A percentile compares a stretch with the other conserved stretches of the same genome.
phyloP scores from a whole-genome alignment of 1,140 invertebrate species.

The Drosophila carrolli region DNA sequence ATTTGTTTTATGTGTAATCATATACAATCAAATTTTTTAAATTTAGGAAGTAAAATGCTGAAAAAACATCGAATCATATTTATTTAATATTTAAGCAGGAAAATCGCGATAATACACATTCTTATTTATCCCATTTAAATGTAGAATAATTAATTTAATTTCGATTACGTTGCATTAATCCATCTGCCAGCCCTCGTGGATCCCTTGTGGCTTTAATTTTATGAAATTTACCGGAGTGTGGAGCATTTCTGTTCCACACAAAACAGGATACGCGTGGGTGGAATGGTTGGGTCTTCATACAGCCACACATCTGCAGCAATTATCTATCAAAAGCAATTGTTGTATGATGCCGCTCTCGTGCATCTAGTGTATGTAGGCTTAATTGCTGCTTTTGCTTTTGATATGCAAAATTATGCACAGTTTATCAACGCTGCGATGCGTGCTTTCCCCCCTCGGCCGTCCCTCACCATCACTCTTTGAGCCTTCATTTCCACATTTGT shows the following conservation, averaged over 20 bases:
- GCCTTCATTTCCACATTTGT: slow-evolving; percentile 30
- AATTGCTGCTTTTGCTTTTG: slow-evolving; percentile 77
- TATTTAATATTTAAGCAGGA: too few species aligned
- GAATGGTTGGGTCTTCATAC: background rate
- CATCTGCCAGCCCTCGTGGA: slow-evolving; percentile 7
- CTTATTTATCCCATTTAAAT: too few species aligned
- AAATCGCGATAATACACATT: too few species aligned
- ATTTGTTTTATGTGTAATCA: too few species aligned
- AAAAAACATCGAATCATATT: too few species aligned
- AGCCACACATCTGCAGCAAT: slow-evolving; percentile 50
- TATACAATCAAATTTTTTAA: background rate
- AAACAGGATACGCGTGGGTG: slow-evolving; percentile 52
- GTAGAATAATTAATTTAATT: too few species aligned
- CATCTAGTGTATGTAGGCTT: slow-evolving; percentile 62
- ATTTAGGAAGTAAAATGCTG: background rate
- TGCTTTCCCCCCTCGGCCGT: slow-evolving; percentile 27
- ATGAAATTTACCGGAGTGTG: slow-evolving; percentile 79
- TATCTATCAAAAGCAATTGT: slow-evolving; percentile 72
- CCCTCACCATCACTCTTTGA: slow-evolving; percentile 7
- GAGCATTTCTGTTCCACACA: slow-evolving; percentile 61
- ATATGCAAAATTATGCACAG: slow-evolving; percentile 79
- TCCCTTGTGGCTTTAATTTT: slow-evolving; percentile 59
- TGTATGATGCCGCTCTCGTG: slow-evolving; percentile 40
- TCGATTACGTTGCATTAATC: background rate
- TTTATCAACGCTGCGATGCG: slow-evolving; percentile 69